These are phyloP conservation scores for Drosophila nigromelanica DNA, from an alignment of 1,140 invertebrate genomes.

Conservation along the genomic window DNA sequence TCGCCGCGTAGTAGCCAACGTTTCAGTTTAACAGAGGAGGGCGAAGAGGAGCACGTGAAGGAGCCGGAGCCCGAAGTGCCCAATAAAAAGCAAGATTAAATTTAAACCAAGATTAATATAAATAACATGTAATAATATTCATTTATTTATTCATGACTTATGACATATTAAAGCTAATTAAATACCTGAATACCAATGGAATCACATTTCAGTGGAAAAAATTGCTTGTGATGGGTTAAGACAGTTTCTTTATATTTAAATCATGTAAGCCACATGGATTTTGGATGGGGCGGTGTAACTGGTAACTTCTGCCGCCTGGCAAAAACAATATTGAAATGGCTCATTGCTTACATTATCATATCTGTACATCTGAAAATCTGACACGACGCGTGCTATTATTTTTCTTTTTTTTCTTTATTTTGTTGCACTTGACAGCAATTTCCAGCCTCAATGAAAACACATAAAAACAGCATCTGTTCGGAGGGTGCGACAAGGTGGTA, in stretches of 20 bases:
- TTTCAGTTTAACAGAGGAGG: background rate
- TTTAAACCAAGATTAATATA: constrained; percentile 22
- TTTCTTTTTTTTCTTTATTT: constrained; percentile 26
- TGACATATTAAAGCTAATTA: background rate
- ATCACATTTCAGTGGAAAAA: constrained; percentile 53
- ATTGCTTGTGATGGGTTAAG: constrained; percentile 66
- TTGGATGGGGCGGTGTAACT: constrained; percentile 1
- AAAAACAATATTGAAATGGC: constrained; percentile 47
- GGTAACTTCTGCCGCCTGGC: constrained; percentile 9
- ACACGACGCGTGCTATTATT: constrained; percentile 64
- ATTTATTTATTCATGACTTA: background rate
- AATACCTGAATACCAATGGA: background rate
- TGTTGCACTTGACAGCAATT: constrained; percentile 39
- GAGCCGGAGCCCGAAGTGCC: constrained; percentile 6
- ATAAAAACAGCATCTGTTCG: constrained; percentile 9
- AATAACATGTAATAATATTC: constrained; percentile 2
- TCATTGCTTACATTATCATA: constrained; percentile 74
- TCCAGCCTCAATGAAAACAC: constrained; percentile 23
- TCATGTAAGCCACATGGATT: constrained; percentile 60
- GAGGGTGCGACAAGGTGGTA: background rate
- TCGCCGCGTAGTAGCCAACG: constrained; percentile 17
- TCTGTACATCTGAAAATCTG: constrained; percentile 72
- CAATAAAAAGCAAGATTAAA: constrained; percentile 21
- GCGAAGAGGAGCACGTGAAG: constrained; percentile 1
- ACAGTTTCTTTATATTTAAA: constrained; percentile 48